A percentile compares a stretch with the other conserved stretches of the same genome.
Conservation (phyloP, 2,888 invertebrate species). For the Andrena dorsata region DNA sequence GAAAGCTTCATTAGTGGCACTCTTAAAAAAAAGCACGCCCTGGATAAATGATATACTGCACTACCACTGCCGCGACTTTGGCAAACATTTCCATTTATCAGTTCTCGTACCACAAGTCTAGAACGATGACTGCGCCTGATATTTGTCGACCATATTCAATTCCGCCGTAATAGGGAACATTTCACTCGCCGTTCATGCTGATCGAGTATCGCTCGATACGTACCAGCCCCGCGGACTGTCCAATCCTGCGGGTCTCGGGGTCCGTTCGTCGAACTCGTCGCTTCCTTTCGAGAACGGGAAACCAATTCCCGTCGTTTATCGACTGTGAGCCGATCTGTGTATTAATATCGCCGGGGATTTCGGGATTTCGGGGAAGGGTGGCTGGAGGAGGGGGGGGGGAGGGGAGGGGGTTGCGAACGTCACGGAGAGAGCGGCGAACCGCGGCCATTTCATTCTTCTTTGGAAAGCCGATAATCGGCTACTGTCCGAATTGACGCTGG, state of each 20-base stretch:
- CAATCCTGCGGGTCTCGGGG: neutral
- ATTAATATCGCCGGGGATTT: conserved; percentile 4
- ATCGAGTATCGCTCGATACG: neutral
- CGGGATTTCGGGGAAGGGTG: neutral
- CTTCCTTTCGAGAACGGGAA: conserved; percentile 9
- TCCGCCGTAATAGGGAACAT: conserved; percentile 35
- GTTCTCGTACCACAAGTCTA: too few species aligned
- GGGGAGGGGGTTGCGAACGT: neutral
- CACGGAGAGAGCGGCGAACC: neutral
- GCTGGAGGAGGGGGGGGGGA: neutral
- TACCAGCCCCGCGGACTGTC: conserved; percentile 8
- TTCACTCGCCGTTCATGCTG: conserved; percentile 39
- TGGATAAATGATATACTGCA: too few species aligned
- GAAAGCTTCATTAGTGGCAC: too few species aligned
- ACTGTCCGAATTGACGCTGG: conserved; percentile 50
- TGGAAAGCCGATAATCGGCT: conserved; percentile 57
- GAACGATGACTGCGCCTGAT: too few species aligned
- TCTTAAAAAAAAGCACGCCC: too few species aligned
- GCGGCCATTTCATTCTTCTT: conserved; percentile 45
- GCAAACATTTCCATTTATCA: too few species aligned
- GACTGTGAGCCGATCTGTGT: conserved; percentile 16
- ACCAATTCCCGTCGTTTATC: conserved; percentile 43
- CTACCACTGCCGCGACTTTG: too few species aligned
- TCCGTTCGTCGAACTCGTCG: conserved; percentile 16
- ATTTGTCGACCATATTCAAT: conserved; percentile 18